Evolutionary conservation across 1,140 invertebrate genomes (phyloP), one percentile per base, ranked within the genome.

Genomic region (Asbolus verrucosus): DNA sequence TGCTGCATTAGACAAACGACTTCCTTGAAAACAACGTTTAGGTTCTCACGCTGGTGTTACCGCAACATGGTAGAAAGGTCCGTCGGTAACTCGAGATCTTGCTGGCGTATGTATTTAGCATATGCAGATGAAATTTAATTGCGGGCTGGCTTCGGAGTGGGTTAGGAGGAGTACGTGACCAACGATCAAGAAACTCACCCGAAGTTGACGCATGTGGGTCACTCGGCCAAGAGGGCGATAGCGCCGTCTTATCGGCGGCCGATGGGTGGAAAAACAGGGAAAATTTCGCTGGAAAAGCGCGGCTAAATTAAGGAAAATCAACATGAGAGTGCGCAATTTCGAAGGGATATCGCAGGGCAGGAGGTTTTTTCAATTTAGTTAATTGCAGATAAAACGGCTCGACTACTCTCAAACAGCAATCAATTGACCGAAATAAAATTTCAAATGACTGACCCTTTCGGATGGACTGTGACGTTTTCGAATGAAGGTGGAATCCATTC

Each of bases 21-120:
- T 38, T 38, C 33, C 33, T 38, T 38, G 33, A 38, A 38, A 38
- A 38, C 33, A 6, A 13, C 33, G 33, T 38, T 38, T n/a, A 38
- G 11, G 33, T 38, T 38, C 33, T 38, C 33, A 38, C 33, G 33
- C n/a, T n/a, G n/a, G n/a, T n/a, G n/a, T n/a, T n/a, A n/a, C n/a
- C n/a, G 33, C 33, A 38, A 65, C 36, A 41, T 36, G 62, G 41
- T 65, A 41, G 16, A 21, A 65, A 65, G 62, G 6, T 59, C 38
- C 38, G 33, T 65, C 62, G 62, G 11, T 65, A 38, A 65, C 62
- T 41, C 18, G 33, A 8, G 11, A 19, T 65, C 62, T 65, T 65
- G 24, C 41, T 65, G 24, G 24, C 8, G 3, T 27, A 27, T 27
- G n/a, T 8, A 27, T 27, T 27, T 27, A 4, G 8, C 3, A 8